phyloP scores from a whole-genome alignment of 1,140 invertebrate genomes.

The Campoletis sonorensis region DNA sequence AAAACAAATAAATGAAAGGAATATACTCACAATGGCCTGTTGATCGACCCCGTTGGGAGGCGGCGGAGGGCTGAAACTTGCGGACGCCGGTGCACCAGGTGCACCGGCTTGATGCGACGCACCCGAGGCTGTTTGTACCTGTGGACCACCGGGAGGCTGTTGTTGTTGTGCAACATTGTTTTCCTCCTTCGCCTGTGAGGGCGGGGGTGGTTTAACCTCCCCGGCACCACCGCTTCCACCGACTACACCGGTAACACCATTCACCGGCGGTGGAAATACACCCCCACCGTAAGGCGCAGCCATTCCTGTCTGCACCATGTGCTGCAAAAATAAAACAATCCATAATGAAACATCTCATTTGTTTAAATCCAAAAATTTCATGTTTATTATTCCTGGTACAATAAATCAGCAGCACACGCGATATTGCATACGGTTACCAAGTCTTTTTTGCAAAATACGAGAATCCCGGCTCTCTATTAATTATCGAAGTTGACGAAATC shows the following conservation, averaged over 20 bases:
- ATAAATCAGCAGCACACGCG: no score
- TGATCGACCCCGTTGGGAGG: constrained; percentile 74
- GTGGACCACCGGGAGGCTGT: constrained; percentile 65
- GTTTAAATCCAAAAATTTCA: no score
- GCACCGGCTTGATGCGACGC: constrained; percentile 64
- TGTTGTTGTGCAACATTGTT: constrained; percentile 67
- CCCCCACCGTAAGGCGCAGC: constrained; percentile 88
- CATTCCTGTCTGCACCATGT: constrained; percentile 97
- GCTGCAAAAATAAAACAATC: constrained; percentile 82
- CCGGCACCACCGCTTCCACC: constrained; percentile 73
- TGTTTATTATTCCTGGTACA: no score
- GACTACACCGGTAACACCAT: constrained; percentile 81
- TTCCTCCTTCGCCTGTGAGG: constrained; percentile 70
- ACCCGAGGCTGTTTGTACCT: constrained; percentile 66
- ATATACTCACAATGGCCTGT: constrained; percentile 71
- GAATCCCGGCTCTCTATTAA: no score
- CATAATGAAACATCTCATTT: constrained; percentile 28
- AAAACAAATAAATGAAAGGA: background rate
- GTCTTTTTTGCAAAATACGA: no score
- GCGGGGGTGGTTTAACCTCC: constrained; percentile 70
- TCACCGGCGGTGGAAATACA: constrained; percentile 85
- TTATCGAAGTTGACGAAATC: no score
- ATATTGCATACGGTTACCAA: no score
- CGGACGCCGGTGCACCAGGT: constrained; percentile 67
- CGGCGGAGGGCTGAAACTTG: constrained; percentile 73